A percentile compares a stretch with the other conserved stretches of the same genome.
Evolutionary conservation across 1,140 invertebrate species (phyloP).

Genomic region (Orius insidiosus): DNA sequence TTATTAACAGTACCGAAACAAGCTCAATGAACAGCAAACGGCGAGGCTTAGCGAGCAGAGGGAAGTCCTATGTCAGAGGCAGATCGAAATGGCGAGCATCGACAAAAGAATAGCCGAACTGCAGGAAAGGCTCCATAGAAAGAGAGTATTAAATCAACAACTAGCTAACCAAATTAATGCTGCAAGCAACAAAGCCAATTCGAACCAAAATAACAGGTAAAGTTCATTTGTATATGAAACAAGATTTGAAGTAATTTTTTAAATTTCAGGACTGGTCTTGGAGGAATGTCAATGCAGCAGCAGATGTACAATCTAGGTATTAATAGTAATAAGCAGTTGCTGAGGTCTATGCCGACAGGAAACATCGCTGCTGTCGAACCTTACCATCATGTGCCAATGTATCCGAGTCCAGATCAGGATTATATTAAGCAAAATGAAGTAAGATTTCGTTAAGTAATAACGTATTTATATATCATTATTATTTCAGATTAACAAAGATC

Average conservation of each 20-base stretch:
- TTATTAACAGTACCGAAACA: slow-evolving; percentile 72
- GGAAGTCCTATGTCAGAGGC: slow-evolving; percentile 63
- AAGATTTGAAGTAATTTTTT: too few relatives aligned
- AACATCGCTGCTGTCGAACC: slow-evolving; percentile 81
- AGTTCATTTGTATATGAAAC: too few relatives aligned
- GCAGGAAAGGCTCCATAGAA: slow-evolving; percentile 74
- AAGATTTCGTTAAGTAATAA: neutral
- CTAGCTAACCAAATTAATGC: slow-evolving; percentile 52
- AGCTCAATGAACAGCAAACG: slow-evolving; percentile 87
- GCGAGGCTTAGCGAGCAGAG: slow-evolving; percentile 68
- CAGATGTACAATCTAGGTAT: slow-evolving; percentile 17
- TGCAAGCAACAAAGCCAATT: slow-evolving; percentile 18
- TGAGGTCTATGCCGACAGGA: slow-evolving; percentile 30
- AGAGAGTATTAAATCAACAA: slow-evolving; percentile 70
- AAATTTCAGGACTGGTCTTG: too few relatives aligned
- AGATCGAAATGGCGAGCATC: slow-evolving; percentile 78
- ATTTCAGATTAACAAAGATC: slow-evolving; percentile 9
- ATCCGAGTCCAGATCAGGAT: slow-evolving; percentile 9
- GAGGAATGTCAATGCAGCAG: slow-evolving; percentile 18
- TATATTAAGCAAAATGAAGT: slow-evolving; percentile 12
- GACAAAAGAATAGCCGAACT: slow-evolving; percentile 84
- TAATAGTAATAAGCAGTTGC: slow-evolving; percentile 16
- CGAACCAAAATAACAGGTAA: slow-evolving; percentile 8
- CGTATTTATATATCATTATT: too few relatives aligned
- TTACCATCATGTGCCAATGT: slow-evolving; percentile 64